Percentiles rank a stretch among this genome's conserved stretches.
phyloP scores from a whole-genome alignment of 2,888 invertebrate species.

The Dexiosoma caninum region DNA sequence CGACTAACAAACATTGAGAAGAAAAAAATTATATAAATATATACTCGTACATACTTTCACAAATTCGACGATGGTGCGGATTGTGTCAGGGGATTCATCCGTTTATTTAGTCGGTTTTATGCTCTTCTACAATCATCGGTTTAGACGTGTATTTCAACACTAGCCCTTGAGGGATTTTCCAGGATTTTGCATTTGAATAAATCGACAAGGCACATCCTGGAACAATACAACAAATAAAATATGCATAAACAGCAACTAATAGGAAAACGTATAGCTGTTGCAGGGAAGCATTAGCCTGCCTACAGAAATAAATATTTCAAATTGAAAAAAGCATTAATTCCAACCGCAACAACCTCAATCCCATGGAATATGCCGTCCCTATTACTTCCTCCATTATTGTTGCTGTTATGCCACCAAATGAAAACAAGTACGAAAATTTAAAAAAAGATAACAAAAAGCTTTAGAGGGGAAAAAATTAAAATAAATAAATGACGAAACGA shows the following conservation, averaged over 20 bases:
- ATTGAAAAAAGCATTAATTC: constrained; percentile 52
- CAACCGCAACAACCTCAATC: constrained; percentile 64
- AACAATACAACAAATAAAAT: constrained; percentile 57
- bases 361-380: constrained; percentile 38
- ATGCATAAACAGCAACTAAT: constrained; percentile 24
- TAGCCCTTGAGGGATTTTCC: constrained; percentile 66
- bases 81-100: constrained; percentile 56
- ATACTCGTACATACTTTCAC: constrained; percentile 22
- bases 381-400: not conserved
- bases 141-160: constrained; percentile 54
- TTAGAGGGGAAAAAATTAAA: constrained; percentile 39
- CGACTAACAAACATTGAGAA: constrained; percentile 44
- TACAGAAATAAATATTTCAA: constrained; percentile 49
- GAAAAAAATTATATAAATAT: not conserved
- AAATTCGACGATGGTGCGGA: constrained; percentile 55
- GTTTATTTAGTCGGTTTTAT: constrained; percentile 47
- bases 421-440: not conserved
- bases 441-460: constrained; percentile 22
- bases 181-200: constrained; percentile 68
- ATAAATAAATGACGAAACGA: constrained; percentile 59
- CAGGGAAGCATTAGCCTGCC: constrained; percentile 4
- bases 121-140: not conserved
- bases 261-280: constrained; percentile 1
- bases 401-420: constrained; percentile 14
- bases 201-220: constrained; percentile 66